phyloP scores from a whole-genome alignment of 2,888 invertebrate genomes.

The Gymnoscelis rufifasciata region DNA sequence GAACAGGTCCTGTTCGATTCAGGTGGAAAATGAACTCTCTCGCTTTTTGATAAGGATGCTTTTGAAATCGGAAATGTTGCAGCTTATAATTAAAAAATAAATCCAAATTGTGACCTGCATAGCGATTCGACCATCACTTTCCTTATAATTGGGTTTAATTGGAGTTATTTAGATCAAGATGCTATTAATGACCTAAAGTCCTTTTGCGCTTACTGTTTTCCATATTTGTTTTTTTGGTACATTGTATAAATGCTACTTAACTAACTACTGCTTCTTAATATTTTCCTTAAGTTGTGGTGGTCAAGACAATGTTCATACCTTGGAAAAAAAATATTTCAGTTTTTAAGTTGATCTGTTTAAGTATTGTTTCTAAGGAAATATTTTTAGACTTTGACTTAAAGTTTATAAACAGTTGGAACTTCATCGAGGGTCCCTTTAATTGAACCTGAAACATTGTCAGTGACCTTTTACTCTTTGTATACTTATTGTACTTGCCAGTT shows the following conservation, averaged over 20 bases:
- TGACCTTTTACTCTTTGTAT: constrained; percentile 49
- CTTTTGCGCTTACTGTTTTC: too few species aligned
- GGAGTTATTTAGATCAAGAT: constrained; percentile 28
- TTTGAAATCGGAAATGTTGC: constrained; percentile 12
- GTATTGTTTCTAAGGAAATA: too few species aligned
- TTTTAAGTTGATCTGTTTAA: too few species aligned
- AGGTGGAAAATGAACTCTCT: constrained; percentile 31
- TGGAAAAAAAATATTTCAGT: too few species aligned
- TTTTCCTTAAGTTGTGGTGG: too few species aligned
- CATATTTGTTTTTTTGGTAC: too few species aligned
- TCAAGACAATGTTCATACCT: too few species aligned
- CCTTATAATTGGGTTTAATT: constrained; percentile 46
- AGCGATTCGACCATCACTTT: constrained; percentile 47
- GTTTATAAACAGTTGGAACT: constrained; percentile 23
- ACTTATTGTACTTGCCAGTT: constrained; percentile 49
- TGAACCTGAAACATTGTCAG: constrained; percentile 33
- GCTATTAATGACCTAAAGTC: too few species aligned
- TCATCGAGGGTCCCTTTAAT: constrained; percentile 39
- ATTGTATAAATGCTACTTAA: too few species aligned
- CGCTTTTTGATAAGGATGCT: constrained; percentile 21
- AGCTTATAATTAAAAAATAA: constrained; percentile 55
- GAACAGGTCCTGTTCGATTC: constrained; percentile 35
- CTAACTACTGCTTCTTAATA: too few species aligned
- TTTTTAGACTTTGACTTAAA: neutral
- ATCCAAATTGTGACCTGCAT: constrained; percentile 53